Conservation (phyloP, 2,888 invertebrate genomes). For the Scrobipalpa atriplicella region DNA sequence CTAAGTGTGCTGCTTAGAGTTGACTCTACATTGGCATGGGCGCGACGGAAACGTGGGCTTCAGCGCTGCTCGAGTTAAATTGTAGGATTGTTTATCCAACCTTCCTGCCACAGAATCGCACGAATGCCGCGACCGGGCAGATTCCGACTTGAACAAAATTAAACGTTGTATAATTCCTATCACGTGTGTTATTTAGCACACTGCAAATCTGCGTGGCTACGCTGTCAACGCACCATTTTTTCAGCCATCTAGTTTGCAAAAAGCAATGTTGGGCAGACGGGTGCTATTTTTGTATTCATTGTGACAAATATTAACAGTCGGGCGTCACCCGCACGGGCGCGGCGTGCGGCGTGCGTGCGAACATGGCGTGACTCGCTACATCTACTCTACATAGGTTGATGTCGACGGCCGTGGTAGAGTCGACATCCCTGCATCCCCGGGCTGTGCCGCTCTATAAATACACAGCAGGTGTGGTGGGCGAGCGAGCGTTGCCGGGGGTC, state of each 20-base stretch:
- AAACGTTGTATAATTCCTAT: constrained; percentile 24
- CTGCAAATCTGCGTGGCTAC: background rate
- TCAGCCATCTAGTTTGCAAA: constrained; percentile 39
- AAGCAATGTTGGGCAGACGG: constrained; percentile 42
- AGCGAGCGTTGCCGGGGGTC: constrained; percentile 47
- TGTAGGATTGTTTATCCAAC: constrained; percentile 8
- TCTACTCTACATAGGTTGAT: constrained; percentile 54
- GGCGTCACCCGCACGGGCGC: constrained; percentile 56
- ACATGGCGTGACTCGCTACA: constrained; percentile 48
- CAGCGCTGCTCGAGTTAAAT: background rate
- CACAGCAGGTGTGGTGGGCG: constrained; percentile 78
- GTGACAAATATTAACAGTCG: constrained; percentile 66
- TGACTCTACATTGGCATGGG: background rate
- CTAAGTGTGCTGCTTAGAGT: background rate
- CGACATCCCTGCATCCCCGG: constrained; percentile 77
- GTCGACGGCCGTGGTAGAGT: constrained; percentile 64
- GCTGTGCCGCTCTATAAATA: constrained; percentile 78
- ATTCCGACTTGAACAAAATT: background rate
- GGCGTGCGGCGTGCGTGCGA: constrained; percentile 47
- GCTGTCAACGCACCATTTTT: constrained; percentile 16
- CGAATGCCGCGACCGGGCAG: background rate
- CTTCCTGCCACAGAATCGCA: background rate
- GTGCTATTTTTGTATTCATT: constrained; percentile 70
- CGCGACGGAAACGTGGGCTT: background rate
- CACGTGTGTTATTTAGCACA: constrained; percentile 17